phyloP scores from a whole-genome alignment of 2,888 invertebrate species.

The Campopleginae sp. region DNA sequence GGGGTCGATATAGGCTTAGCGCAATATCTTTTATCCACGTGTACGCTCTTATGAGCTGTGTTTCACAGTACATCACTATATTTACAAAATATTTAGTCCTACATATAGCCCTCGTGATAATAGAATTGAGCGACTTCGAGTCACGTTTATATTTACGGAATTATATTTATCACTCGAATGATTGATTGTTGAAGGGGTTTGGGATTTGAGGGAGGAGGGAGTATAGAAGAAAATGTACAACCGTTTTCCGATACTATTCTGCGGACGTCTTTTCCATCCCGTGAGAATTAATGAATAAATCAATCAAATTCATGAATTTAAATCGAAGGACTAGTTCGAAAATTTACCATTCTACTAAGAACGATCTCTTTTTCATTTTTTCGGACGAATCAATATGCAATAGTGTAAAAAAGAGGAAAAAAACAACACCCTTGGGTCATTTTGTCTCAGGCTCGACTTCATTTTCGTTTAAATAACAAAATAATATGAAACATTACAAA shows the following conservation, averaged over 20 bases:
- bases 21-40: not conserved
- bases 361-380: not conserved
- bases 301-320: not conserved
- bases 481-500: too few species aligned
- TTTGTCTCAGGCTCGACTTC: not conserved
- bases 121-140: slow-evolving; percentile 40
- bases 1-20: slow-evolving; percentile 16
- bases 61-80: slow-evolving; percentile 54
- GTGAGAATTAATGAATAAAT: slow-evolving; percentile 2
- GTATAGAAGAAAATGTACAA: slow-evolving; percentile 62
- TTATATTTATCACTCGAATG: slow-evolving; percentile 58
- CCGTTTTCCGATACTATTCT: slow-evolving; percentile 16
- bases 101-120: slow-evolving; percentile 33
- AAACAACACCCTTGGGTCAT: not conserved
- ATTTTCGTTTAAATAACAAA: not conserved
- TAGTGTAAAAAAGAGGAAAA: not conserved
- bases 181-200: slow-evolving; percentile 59
- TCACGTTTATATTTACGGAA: slow-evolving; percentile 66
- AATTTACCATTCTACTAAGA: not conserved
- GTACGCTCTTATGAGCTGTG: not conserved
- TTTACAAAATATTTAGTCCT: slow-evolving; percentile 67
- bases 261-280: not conserved
- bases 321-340: not conserved
- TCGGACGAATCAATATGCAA: not conserved
- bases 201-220: not conserved